Evolutionary conservation across 2,113 vertebrate species (phyloP).

Genomic region (Agapornis roseicollis): DNA sequence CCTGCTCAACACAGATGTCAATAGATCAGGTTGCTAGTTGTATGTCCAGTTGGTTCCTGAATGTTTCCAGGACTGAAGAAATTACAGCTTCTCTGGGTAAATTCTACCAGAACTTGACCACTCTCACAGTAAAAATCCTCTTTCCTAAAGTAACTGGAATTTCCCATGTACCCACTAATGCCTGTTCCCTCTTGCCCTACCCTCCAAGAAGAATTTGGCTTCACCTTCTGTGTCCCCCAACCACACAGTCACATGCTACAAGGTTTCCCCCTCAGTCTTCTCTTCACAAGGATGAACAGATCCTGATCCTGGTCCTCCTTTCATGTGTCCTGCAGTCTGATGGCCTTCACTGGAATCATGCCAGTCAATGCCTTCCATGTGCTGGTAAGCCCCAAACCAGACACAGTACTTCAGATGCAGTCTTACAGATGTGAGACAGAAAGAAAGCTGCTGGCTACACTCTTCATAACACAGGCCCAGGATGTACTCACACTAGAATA

Average conservation of each 20-base stretch:
- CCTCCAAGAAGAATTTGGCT: neutral
- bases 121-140: neutral
- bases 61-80: neutral
- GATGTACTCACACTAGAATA: neutral
- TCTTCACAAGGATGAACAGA: rapidly evolving
- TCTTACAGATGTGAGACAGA: rapidly evolving
- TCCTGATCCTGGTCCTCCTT: neutral
- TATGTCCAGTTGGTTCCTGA: neutral
- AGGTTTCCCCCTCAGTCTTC: neutral
- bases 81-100: neutral
- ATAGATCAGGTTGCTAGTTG: neutral
- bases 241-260: rapidly evolving
- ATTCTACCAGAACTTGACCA: neutral
- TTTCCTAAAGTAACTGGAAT: neutral
- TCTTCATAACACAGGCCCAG: neutral
- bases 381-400: neutral
- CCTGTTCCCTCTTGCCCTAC: neutral
- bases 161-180: rapidly evolving
- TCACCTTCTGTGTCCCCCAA: neutral
- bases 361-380: neutral
- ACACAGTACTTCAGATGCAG: rapidly evolving
- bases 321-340: neutral
- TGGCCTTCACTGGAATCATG: neutral
- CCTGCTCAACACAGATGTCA: neutral
- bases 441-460: neutral